A percentile compares a stretch with the other conserved stretches of the same genome.
Evolutionary conservation across 2,113 vertebrate genomes (phyloP).

Genomic region (Peromyscus polionotus): DNA sequence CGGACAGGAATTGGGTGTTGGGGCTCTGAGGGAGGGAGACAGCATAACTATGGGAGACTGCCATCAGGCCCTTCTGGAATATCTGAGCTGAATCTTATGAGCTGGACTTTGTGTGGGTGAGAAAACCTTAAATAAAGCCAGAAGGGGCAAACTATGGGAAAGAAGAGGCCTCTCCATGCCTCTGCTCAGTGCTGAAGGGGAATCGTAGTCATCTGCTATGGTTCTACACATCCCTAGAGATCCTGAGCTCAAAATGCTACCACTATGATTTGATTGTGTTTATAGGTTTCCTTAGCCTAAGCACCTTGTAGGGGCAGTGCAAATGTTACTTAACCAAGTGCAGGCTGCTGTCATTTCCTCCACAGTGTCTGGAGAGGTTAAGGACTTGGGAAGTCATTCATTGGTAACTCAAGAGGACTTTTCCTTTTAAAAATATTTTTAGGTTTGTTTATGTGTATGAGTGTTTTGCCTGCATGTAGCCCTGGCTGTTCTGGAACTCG

Average conservation of each 20-base stretch:
- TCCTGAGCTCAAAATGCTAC: not conserved
- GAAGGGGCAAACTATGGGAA: not conserved
- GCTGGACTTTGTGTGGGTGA: not conserved
- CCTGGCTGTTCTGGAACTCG: not conserved
- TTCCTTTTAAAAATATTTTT: not conserved
- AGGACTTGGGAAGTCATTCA: not conserved
- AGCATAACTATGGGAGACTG: not conserved
- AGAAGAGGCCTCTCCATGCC: not conserved
- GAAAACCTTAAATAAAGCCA: not conserved
- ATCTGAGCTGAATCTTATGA: not conserved
- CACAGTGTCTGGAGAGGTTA: not conserved
- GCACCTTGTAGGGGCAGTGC: not conserved
- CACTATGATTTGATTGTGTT: not conserved
- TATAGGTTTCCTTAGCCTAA: not conserved
- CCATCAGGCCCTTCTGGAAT: not conserved
- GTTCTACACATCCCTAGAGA: not conserved
- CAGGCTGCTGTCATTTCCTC: not conserved
- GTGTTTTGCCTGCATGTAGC: not conserved
- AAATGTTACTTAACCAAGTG: not conserved
- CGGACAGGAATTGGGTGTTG: not conserved
- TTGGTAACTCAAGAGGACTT: not conserved
- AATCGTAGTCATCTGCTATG: fast-evolving
- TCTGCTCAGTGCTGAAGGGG: not conserved
- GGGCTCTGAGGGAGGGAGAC: not conserved
- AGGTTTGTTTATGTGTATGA: not conserved